Evolutionary conservation across 2,888 invertebrate genomes (phyloP), one percentile per base, ranked within the genome.

Genomic region (Temnothorax ravouxi): DNA sequence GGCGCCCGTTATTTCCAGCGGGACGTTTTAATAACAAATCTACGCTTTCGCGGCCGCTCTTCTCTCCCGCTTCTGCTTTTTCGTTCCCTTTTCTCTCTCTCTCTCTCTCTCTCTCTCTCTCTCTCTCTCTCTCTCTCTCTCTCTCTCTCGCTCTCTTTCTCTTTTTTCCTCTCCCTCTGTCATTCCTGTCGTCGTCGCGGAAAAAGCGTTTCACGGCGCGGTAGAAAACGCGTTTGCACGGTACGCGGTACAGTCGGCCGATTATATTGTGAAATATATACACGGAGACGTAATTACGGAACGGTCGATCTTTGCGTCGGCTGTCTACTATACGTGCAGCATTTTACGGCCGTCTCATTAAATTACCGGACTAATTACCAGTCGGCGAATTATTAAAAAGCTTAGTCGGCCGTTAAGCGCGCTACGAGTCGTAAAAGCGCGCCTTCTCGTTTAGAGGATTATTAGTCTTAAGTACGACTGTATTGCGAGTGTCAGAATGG

Each of bases 291-390:
- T 93, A 93, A 94, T 94, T 94, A 92, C 92, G 91, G 88, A 86
- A 87, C 90, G 91, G 91, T 88, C 89, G 91, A 87, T 62, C 80
- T 69, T 59, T 56, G 15, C 82, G 67, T 86, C 86, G 85, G 88
- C 88, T 92, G 86, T 84, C 86, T 81, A 72, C 59, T 50, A 59
- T 50, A 59, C 80, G 69, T 74, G 82, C 82, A 83, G 82, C 85
- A 81, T 88, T 93, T 93, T 92, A 93, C 91, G 91, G 88, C 87
- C 87, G 93, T 87, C 93, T 94, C 94, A 93, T 94, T 94, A 94
- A 94, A 94, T 94, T 94, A 94, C 94, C 94, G 90, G 91, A 93
- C 93, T 94, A 94, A 94, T 94, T 94, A 94, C 92, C 92, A 86
- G 88, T 62, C 91, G 92, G 91, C 91, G 88, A 93, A 94, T 94